Conservation (phyloP, 64 coral and sea anemone species). For the Porites australiensis region DNA sequence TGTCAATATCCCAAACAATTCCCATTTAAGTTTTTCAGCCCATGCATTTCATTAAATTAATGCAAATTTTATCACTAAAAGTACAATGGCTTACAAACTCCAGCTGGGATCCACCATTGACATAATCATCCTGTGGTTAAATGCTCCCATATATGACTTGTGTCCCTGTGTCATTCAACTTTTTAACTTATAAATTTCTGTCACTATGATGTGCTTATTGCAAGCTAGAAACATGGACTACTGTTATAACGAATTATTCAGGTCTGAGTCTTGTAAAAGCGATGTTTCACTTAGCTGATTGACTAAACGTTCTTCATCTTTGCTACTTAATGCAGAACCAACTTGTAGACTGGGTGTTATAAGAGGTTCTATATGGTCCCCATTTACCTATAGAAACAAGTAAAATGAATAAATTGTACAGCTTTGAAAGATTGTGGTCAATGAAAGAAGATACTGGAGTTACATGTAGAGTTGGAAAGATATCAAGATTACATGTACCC, state of each 20-base stretch:
- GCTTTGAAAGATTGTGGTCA: neutral
- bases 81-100: neutral
- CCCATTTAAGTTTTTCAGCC: too few species aligned
- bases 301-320: constrained; percentile 84
- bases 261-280: constrained; percentile 47
- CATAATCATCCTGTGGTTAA: neutral
- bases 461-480: too few species aligned
- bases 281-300: constrained; percentile 71
- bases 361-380: constrained; percentile 22
- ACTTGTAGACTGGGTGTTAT: constrained; percentile 8
- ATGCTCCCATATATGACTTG: neutral
- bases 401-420: neutral
- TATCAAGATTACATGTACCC: too few species aligned
- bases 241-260: constrained; percentile 14
- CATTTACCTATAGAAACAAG: constrained; percentile 54
- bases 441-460: too few species aligned
- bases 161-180: neutral
- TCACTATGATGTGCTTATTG: neutral
- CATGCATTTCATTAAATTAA: too few species aligned
- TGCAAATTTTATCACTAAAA: neutral
- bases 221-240: neutral
- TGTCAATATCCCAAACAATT: too few species aligned
- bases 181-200: neutral
- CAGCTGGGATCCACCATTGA: neutral
- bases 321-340: constrained; percentile 49